Evolutionary conservation across 2,888 invertebrate species (phyloP), one percentile per base, ranked within the genome.

Genomic region (Ecliptopera silaceata): DNA sequence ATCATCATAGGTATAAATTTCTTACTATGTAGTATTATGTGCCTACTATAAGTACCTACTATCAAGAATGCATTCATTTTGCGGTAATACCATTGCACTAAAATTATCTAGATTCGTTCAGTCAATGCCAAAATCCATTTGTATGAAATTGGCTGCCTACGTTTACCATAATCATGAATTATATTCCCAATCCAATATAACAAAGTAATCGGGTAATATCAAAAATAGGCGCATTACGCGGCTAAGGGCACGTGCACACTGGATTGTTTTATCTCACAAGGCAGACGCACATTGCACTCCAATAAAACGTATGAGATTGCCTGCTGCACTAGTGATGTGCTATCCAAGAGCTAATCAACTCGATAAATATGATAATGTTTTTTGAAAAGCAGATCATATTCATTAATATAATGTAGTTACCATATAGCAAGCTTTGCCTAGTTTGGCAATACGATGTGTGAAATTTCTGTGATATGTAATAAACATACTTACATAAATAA

Each of bases 231-330:
- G 74, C 76, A 77, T 77, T 77, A 76, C 70, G 68, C 54, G 36
- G 43, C n/a, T 64, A 62, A 72, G 73, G 77, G 82, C 86, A 84
- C 85, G 83, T 82, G 84, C 82, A 70, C 73, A 75, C 71, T 63
- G 79, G 69, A 86, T 86, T 84, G 79, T 85, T 83, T 83, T 79
- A 80, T 79, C 69, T 79, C 72, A 72, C 75, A 72, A 80, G 78
- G 79, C 70, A 83, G 68, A 82, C 80, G 81, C 83, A 82, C 80
- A 79, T 74, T 73, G 71, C 70, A 67, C 48, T 62, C 70, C 74
- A 80, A 85, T 81, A 87, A 87, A 87, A 83, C 77, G 73, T 74
- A 76, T 71, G 75, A 75, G 73, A 71, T 54, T 54, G 43, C 39
- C 49, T 49, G 41, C 49, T 54, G 71, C 13, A 36, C 10, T 80